Evolutionary conservation across 2,113 vertebrate genomes (phyloP), one percentile per base, ranked within the genome.

Genomic region (Colaptes auratus): DNA sequence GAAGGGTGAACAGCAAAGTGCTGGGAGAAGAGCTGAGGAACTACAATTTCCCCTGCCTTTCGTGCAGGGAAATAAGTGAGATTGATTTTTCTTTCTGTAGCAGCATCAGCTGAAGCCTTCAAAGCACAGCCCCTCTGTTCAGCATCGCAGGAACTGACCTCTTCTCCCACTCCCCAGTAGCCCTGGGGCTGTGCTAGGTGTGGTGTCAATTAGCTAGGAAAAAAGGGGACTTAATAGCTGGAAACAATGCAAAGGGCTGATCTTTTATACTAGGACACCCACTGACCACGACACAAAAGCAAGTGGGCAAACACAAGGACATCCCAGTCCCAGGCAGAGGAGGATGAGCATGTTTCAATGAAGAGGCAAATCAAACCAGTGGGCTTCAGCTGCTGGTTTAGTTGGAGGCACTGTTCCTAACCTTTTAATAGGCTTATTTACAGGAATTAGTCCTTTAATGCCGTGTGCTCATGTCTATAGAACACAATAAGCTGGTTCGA

Each of bases 361-460:
- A 78, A 71, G 10, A 53, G 73, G 50, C 23, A 25, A 48, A 75
- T 53, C 52, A 88, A 91, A 42, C 23, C 59, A 52, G 28, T 10
- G 50, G 71, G 85, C 78, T 82, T 50, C 53, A 72, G 70, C 87
- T 87, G 81, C 74, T 58, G 64, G 31, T 66, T 88, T 52, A 64
- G 70, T 61, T 55, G 77, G 89, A 74, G n/a, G 86, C 21, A 72
- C 76, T 69, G 82, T 79, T 89, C 70, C 71, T 65, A 90, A 75
- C 89, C 35, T 84, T 92, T 72, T 92, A 89, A 90, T 79, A 87
- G 84, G 82, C 87, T 94, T 87, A 82, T 92, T 85, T 76, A 63
- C 55, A 73, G 71, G 89, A 94, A 94, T 96, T 87, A 79, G 88
- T 11, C 36, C 86, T 80, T 71, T 63, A 89, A 76, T 69, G 65